Conservation (phyloP, 2,797 vertebrate species). For the Gallinago nigripennis region DNA sequence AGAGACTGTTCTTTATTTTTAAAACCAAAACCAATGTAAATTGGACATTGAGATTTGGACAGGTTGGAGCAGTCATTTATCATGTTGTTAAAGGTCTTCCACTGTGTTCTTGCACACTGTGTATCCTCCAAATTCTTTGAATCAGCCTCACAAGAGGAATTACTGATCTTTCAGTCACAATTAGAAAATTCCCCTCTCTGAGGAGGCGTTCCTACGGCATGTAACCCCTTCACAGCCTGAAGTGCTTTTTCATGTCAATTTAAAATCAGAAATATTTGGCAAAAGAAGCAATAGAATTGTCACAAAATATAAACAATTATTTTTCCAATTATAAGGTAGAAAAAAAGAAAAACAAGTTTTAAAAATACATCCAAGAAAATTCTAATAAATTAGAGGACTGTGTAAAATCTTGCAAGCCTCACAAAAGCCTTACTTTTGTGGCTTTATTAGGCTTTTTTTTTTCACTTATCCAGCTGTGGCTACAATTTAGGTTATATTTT, state of each 20-base stretch:
- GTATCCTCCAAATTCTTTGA: background rate
- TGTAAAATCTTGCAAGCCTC: background rate
- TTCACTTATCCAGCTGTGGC: background rate
- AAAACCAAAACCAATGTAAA: background rate
- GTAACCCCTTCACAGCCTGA: background rate
- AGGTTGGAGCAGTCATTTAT: background rate
- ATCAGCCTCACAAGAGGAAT: background rate
- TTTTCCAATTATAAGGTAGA: background rate
- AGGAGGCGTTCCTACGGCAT: background rate
- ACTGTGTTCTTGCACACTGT: background rate
- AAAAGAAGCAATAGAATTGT: background rate
- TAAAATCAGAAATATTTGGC: background rate
- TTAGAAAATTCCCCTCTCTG: background rate
- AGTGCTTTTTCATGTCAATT: background rate
- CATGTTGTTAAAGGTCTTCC: background rate
- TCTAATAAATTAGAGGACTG: background rate
- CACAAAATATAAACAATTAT: background rate
- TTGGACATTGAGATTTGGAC: background rate
- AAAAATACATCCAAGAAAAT: background rate
- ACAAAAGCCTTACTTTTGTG: background rate
- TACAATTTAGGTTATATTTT: background rate
- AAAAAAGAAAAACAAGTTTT: background rate
- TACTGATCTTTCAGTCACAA: background rate
- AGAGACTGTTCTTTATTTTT: background rate
- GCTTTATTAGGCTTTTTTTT: background rate